Evolutionary conservation across 1,140 invertebrate species (phyloP).

Genomic region (Nomia melanderi): DNA sequence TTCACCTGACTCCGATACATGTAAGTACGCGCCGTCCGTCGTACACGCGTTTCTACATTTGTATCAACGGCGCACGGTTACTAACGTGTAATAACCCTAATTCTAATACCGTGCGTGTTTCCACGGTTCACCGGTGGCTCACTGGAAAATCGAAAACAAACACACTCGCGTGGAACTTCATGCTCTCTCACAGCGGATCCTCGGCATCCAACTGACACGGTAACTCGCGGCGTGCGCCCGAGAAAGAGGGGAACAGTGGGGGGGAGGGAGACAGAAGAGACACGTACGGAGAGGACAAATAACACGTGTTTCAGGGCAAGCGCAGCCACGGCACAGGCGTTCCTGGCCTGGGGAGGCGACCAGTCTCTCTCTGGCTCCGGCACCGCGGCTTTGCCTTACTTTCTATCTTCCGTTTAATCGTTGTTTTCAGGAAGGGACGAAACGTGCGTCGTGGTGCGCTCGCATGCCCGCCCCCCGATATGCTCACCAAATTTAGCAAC

Average conservation of each 20-base stretch:
- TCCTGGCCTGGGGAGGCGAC: neutral
- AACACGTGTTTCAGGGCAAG: constrained; percentile 27
- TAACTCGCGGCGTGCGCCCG: no score
- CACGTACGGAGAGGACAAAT: constrained; percentile 9
- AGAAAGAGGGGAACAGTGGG: no score
- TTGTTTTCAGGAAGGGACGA: constrained; percentile 4
- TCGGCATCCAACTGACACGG: neutral
- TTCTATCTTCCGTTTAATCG: constrained; percentile 28
- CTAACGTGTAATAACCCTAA: neutral
- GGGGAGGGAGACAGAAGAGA: neutral
- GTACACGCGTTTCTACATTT: no score
- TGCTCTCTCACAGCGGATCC: neutral
- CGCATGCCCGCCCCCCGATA: constrained; percentile 13
- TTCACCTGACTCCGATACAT: constrained; percentile 18
- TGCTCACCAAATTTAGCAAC: constrained; percentile 17
- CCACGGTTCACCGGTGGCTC: constrained; percentile 8
- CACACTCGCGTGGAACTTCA: constrained; percentile 23
- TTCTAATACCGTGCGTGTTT: neutral
- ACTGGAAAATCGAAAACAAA: constrained; percentile 26
- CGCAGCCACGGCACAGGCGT: neutral
- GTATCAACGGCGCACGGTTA: no score
- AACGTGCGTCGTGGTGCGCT: constrained; percentile 13
- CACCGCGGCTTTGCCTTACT: constrained; percentile 3
- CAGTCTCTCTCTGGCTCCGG: neutral
- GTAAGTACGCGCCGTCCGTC: no score